Conservation (phyloP, 2,113 vertebrate species). For the Antennarius striatus region DNA sequence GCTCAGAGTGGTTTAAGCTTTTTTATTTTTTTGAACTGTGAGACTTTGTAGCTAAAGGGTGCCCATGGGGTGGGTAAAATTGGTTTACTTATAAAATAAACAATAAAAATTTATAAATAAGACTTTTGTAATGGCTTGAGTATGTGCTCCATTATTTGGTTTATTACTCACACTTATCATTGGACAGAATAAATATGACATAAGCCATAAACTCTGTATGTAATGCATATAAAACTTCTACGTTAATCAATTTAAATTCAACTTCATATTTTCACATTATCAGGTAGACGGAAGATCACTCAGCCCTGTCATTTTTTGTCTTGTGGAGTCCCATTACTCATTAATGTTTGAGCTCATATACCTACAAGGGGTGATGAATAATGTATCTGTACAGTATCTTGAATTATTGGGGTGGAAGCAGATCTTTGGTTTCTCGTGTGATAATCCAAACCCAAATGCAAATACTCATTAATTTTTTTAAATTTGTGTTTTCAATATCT, state of each 20-base stretch:
- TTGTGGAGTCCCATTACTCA: conserved; percentile 59
- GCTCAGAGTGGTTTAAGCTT: conserved; percentile 42
- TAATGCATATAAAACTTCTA: conserved; percentile 12
- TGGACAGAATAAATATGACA: not conserved
- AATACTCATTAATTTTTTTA: conserved; percentile 10
- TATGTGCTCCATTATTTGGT: not conserved
- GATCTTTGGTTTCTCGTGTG: conserved; percentile 22
- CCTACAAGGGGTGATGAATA: conserved; percentile 66
- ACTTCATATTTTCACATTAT: conserved; percentile 12
- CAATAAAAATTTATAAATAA: too few species aligned
- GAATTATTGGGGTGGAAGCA: conserved; percentile 58
- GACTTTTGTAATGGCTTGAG: too few species aligned
- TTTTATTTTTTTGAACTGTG: conserved; percentile 25
- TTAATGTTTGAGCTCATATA: conserved; percentile 59
- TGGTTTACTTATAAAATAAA: not conserved
- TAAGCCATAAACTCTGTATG: too few species aligned
- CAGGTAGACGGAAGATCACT: conserved; percentile 39
- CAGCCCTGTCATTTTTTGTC: conserved; percentile 53
- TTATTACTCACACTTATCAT: conserved; percentile 4
- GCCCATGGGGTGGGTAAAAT: conserved; percentile 12
- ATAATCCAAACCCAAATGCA: conserved; percentile 21
- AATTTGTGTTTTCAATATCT: not conserved
- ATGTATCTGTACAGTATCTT: conserved; percentile 49
- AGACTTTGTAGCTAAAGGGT: conserved; percentile 32
- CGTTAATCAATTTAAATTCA: conserved; percentile 26